A percentile compares a stretch with the other conserved stretches of the same genome.
phyloP scores from a whole-genome alignment of 1,140 invertebrate species.

The Spodoptera frugiperda region DNA sequence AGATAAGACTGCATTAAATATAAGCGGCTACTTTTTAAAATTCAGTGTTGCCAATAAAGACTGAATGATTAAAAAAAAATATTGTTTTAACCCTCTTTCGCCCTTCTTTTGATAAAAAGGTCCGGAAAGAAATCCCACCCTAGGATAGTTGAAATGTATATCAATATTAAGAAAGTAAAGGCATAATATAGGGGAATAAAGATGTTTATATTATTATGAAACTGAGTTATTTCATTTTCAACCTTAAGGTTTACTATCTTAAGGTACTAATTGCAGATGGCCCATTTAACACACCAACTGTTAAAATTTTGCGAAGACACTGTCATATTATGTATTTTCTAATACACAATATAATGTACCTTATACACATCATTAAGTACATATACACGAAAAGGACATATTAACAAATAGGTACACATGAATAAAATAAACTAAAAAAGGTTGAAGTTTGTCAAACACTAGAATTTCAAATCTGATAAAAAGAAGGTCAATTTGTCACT shows the following conservation, averaged over 20 bases:
- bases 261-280: no score
- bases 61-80: conserved; percentile 71
- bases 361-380: no score
- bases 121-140: conserved; percentile 74
- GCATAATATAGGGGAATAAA: conserved; percentile 71
- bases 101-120: conserved; percentile 54
- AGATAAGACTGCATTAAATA: conserved; percentile 61
- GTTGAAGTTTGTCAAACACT: no score
- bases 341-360: neutral
- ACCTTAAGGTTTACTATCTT: no score
- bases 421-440: no score
- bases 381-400: no score
- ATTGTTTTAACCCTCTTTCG: conserved; percentile 32
- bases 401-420: no score
- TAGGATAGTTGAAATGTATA: conserved; percentile 67
- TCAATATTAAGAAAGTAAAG: conserved; percentile 58
- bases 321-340: no score
- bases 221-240: conserved; percentile 55
- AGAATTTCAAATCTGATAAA: no score
- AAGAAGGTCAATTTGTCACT: no score
- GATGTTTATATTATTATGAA: conserved; percentile 71
- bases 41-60: conserved; percentile 81
- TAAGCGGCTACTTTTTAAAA: conserved; percentile 52
- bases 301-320: neutral
- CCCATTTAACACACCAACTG: neutral